Percentiles rank a stretch among this genome's conserved stretches.
phyloP scores from a whole-genome alignment of 2,113 vertebrate species.

The Labeo catla region DNA sequence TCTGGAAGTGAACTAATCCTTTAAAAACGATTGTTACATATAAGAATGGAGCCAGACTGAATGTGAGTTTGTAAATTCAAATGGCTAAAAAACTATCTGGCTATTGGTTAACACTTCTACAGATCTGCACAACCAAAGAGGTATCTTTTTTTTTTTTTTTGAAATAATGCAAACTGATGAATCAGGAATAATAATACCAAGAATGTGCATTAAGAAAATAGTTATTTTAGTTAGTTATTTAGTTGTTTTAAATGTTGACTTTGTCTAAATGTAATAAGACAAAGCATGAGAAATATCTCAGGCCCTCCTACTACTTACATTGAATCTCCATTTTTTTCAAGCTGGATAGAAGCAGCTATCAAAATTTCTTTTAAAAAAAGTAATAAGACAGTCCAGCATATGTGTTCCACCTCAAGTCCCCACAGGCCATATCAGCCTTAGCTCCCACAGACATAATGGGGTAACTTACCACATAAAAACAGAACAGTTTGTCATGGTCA shows the following conservation, averaged over 20 bases:
- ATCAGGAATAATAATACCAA: not conserved
- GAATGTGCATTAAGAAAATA: not conserved
- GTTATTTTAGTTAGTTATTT: not conserved
- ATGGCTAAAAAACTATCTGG: no score
- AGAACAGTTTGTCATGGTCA: not conserved
- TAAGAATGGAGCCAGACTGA: not conserved
- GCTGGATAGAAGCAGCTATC: constrained; percentile 11
- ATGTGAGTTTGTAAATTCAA: not conserved
- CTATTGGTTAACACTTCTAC: no score
- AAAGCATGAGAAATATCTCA: not conserved
- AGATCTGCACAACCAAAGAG: not conserved
- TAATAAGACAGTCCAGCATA: not conserved
- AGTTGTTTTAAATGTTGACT: not conserved
- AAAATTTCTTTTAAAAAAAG: constrained; percentile 5
- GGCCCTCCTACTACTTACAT: not conserved
- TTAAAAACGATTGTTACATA: not conserved
- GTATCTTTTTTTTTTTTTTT: no score
- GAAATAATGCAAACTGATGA: no score
- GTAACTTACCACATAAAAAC: constrained; percentile 51
- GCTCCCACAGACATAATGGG: not conserved
- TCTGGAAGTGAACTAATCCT: no score
- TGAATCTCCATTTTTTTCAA: not conserved
- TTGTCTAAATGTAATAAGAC: not conserved
- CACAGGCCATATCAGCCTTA: constrained; percentile 14
- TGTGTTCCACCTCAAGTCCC: not conserved